phyloP scores from a whole-genome alignment of 2,888 invertebrate species.

The Ceramica pisi region DNA sequence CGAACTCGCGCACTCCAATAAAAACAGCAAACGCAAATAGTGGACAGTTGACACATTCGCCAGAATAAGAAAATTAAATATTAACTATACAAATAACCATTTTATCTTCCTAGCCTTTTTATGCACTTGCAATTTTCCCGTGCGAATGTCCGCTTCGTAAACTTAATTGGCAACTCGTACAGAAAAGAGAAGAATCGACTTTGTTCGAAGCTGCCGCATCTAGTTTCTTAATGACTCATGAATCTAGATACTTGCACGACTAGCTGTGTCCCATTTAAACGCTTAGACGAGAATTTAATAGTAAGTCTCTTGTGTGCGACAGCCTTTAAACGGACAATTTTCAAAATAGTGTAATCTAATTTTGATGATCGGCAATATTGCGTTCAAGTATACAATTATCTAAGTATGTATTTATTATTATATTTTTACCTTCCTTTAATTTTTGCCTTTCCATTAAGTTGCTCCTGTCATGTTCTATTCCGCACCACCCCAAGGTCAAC shows the following conservation, averaged over 20 bases:
- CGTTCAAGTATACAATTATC: background rate
- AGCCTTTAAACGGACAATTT: slow-evolving; percentile 16
- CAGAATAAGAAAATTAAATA: slow-evolving; percentile 26
- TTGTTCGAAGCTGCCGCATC: slow-evolving; percentile 51
- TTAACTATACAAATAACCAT: slow-evolving; percentile 17
- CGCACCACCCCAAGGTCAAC: too few relatives aligned
- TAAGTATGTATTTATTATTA: background rate
- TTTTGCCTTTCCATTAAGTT: too few relatives aligned
- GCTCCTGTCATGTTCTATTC: too few relatives aligned
- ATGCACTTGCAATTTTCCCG: slow-evolving; percentile 18
- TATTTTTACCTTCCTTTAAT: too few relatives aligned
- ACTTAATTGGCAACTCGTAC: slow-evolving; percentile 47
- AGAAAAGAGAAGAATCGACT: slow-evolving; percentile 51
- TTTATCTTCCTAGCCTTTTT: slow-evolving; percentile 22
- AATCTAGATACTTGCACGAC: slow-evolving; percentile 47
- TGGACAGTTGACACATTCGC: slow-evolving; percentile 17
- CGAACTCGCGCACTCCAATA: slow-evolving; percentile 13
- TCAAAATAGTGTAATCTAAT: slow-evolving; percentile 3
- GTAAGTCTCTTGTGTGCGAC: slow-evolving; percentile 21
- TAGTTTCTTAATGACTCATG: slow-evolving; percentile 59
- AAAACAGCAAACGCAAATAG: slow-evolving; percentile 31
- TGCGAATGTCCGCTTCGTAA: slow-evolving; percentile 27
- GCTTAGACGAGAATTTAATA: slow-evolving; percentile 41
- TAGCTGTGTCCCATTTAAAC: slow-evolving; percentile 41
- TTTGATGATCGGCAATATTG: slow-evolving; percentile 4